Evolutionary conservation across 1,140 invertebrate species (phyloP).

Genomic region (Lasaia peninsularis): DNA sequence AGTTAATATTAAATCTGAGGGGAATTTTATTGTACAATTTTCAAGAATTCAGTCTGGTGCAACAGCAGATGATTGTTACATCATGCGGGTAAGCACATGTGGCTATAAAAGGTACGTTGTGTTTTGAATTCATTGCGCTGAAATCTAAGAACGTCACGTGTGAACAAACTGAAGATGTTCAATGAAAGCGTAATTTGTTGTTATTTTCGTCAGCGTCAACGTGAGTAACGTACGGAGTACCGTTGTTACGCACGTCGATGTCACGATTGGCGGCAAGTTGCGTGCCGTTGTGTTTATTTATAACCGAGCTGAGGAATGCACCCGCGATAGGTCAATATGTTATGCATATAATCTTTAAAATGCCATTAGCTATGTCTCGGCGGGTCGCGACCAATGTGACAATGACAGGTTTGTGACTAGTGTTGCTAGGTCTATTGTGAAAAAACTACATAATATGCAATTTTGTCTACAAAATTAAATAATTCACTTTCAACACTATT

Average conservation of each 20-base stretch:
- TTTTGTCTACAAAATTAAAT: too few relatives aligned
- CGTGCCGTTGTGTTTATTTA: conserved; percentile 29
- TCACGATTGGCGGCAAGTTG: conserved; percentile 28
- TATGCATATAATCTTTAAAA: too few relatives aligned
- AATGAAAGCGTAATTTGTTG: conserved; percentile 40
- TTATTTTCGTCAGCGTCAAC: conserved; percentile 11
- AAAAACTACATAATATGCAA: too few relatives aligned
- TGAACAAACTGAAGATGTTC: conserved; percentile 28
- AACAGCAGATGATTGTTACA: conserved; percentile 56
- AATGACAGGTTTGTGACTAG: too few relatives aligned
- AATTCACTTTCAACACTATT: too few relatives aligned
- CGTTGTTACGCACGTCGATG: neutral
- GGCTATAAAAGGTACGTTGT: conserved; percentile 14
- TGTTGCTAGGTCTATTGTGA: too few relatives aligned
- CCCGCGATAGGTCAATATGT: neutral
- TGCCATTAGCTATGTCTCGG: too few relatives aligned
- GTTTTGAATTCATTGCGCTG: conserved; percentile 33
- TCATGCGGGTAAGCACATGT: conserved; percentile 43
- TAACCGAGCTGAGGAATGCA: conserved; percentile 21
- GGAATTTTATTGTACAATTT: conserved; percentile 29
- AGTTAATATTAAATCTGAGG: neutral
- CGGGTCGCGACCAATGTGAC: too few relatives aligned
- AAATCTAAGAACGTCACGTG: conserved; percentile 20
- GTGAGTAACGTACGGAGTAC: conserved; percentile 17
- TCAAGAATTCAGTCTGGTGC: conserved; percentile 57